These are phyloP conservation scores for Nycteola revayana DNA, from an alignment of 2,888 invertebrate species.

Conservation along the genomic window DNA sequence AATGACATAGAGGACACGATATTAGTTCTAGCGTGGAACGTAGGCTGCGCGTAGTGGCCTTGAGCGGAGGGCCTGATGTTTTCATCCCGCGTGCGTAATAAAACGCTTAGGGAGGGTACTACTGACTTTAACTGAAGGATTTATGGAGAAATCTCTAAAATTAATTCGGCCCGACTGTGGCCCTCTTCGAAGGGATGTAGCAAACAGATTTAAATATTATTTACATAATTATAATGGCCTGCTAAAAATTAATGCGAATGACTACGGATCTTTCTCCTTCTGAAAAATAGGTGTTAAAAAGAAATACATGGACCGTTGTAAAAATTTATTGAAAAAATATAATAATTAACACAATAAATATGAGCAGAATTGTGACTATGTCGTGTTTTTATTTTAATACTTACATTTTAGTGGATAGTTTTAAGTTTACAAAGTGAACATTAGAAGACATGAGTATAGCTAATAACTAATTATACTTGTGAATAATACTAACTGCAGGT, in stretches of 20 bases:
- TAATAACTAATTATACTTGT: no score
- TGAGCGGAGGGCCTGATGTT: constrained; percentile 73
- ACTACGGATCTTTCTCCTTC: no score
- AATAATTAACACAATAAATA: no score
- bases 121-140: constrained; percentile 75
- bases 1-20: constrained; percentile 72
- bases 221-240: constrained; percentile 37
- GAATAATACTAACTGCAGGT: no score
- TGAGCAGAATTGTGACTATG: no score
- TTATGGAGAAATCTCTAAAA: constrained; percentile 73
- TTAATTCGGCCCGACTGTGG: constrained; percentile 69
- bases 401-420: no score
- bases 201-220: constrained; percentile 38
- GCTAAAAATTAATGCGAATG: constrained; percentile 2
- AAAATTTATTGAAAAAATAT: no score
- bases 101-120: constrained; percentile 74
- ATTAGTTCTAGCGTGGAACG: constrained; percentile 40
- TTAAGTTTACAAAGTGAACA: no score
- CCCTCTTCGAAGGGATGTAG: constrained; percentile 44
- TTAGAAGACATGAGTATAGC: no score
- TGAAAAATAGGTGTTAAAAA: no score
- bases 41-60: constrained; percentile 67
- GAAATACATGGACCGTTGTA: no score
- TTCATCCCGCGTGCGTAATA: constrained; percentile 79
- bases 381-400: no score